Evolutionary conservation across 2,797 vertebrate species (phyloP).

Genomic region (Galagoides demidoff): DNA sequence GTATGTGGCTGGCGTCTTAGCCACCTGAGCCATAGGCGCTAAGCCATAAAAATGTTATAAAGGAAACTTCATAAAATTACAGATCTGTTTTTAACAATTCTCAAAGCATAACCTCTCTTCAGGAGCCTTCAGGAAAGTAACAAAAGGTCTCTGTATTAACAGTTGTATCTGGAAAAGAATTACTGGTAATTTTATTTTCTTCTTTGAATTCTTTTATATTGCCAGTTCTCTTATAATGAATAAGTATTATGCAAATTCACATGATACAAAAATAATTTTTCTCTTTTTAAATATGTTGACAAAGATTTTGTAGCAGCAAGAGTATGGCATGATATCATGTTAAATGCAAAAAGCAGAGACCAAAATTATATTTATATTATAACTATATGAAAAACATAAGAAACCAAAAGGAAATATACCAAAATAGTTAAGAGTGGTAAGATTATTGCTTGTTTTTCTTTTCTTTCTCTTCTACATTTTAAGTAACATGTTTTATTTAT

Average conservation of each 20-base stretch:
- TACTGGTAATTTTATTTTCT: not conserved
- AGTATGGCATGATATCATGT: not conserved
- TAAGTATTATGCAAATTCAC: constrained; percentile 2
- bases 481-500: not conserved
- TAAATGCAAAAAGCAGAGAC: not conserved
- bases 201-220: constrained; percentile 22
- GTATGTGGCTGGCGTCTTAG: no score
- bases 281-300: not conserved
- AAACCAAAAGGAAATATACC: not conserved
- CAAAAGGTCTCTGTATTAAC: not conserved
- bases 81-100: constrained; percentile 25
- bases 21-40: no score
- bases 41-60: not conserved
- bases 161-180: not conserved
- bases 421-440: not conserved
- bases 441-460: not conserved
- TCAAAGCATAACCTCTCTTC: not conserved
- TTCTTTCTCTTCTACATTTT: not conserved
- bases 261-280: not conserved
- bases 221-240: not conserved
- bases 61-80: not conserved
- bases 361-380: not conserved
- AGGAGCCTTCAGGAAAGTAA: constrained; percentile 28
- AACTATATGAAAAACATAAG: constrained; percentile 43
- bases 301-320: not conserved